Base-by-base conservation (phyloP, 2,888 invertebrate species). In the Scaptodrosophila latifasciaeformis region DNA sequence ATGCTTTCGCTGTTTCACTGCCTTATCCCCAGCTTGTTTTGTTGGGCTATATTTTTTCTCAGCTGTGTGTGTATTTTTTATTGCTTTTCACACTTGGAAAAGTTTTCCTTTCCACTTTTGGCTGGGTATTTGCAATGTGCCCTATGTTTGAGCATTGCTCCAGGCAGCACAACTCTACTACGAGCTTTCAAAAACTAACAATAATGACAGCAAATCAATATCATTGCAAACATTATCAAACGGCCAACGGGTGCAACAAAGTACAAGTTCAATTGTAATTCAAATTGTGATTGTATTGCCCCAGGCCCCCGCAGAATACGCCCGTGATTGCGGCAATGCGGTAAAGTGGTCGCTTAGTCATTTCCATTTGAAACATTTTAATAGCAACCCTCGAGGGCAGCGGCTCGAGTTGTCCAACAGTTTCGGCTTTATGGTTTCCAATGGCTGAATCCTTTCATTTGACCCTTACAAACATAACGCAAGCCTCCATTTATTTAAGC, bases 171-270 rank as follows among this genome's bases (percentile, higher is more conserved):
- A 34, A 34, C 12, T 12, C 10, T 13, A 34, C 12, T n/a, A 31
- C 52, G 27, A 44, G 21, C 10, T 35, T n/a, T 49, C 49, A 64
- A 70, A 75, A 70, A 68, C 71, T 70, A 75, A 70, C 64, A 72
- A 72, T 76, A 77, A 74, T 77, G 70, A 70, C 77, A 70, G 67
- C 64, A 74, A 75, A 77, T 77, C 77, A 77, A 75, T 75, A 74
- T 74, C 62, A 77, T 69, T 64, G 67, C 51, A 57, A 49, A 48
- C 59, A 43, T 19, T 48, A 48, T 24, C 34, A 24, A 10, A 6
- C 31, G 27, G 40, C 40, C 49, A 49, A 42, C 42, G 47, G 35
- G 29, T 57, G 44, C 49, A 21, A 47, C 70, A 67, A 72, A 72
- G 76, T 72, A 72, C 65, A 71, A 71, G 70, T 67, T 62, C 52